These are phyloP conservation scores for Ophonus ardosiacus DNA, from an alignment of 2,888 invertebrate genomes.

Conservation along the genomic window DNA sequence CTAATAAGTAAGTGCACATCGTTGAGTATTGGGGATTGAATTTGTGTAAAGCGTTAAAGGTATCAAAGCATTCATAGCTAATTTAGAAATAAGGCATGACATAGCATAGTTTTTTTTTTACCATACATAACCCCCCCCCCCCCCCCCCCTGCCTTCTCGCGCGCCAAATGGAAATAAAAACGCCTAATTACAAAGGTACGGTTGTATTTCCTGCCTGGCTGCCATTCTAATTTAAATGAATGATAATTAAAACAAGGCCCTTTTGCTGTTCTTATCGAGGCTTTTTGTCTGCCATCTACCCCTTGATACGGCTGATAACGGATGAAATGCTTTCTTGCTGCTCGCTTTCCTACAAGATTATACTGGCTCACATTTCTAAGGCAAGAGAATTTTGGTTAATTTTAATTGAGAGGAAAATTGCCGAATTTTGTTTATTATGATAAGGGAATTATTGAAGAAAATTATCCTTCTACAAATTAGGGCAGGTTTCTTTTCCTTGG, in stretches of 20 bases:
- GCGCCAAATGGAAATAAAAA: conserved; percentile 27
- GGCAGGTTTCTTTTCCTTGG: too few species aligned
- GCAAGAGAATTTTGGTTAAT: conserved; percentile 21
- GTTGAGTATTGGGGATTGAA: too few species aligned
- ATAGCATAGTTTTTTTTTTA: too few species aligned
- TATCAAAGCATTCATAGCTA: too few species aligned
- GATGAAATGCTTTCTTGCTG: conserved; percentile 18
- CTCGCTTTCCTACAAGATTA: not conserved
- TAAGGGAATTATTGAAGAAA: not conserved
- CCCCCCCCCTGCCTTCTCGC: too few species aligned
- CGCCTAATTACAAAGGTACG: conserved; percentile 33
- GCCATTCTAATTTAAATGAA: conserved; percentile 49
- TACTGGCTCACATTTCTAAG: conserved; percentile 4
- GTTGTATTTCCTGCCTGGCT: not conserved
- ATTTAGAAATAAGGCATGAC: too few species aligned
- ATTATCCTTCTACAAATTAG: not conserved
- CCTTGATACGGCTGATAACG: conserved; percentile 30
- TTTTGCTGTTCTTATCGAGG: conserved; percentile 21
- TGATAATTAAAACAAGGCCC: conserved; percentile 49
- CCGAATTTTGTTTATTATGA: conserved; percentile 18
- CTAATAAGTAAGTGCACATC: too few species aligned
- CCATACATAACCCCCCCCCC: too few species aligned
- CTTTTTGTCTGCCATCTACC: conserved; percentile 36
- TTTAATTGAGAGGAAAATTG: conserved; percentile 18
- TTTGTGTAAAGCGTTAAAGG: too few species aligned